Evolutionary conservation across 37 sponge, comb jelly and placozoan genomes (phyloP).

Genomic region (Axinella damicornis): DNA sequence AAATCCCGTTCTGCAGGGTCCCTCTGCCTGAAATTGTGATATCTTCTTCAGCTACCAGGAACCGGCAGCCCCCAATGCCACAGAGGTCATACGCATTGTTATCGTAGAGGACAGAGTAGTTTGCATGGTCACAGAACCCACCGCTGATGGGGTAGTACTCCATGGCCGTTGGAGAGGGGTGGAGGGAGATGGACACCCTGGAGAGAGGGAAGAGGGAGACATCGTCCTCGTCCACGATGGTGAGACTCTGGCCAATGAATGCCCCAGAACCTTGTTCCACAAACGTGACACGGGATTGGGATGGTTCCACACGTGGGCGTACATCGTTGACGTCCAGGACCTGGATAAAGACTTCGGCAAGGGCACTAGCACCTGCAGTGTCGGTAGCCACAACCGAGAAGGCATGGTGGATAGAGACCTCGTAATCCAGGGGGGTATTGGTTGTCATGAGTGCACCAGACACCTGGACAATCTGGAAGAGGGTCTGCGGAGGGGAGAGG

Average conservation of each 20-base stretch:
- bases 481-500: slow-evolving; percentile 57
- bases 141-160: slow-evolving; percentile 57
- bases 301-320: slow-evolving; percentile 43
- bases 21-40: slow-evolving; percentile 6
- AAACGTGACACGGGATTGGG: neutral
- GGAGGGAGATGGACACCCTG: slow-evolving; percentile 13
- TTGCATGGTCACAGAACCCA: slow-evolving; percentile 79
- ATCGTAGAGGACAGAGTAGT: slow-evolving; percentile 54
- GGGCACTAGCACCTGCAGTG: slow-evolving; percentile 28
- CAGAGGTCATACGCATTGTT: slow-evolving; percentile 53
- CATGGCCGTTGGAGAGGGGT: slow-evolving; percentile 5
- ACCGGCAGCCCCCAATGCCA: slow-evolving; percentile 35
- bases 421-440: slow-evolving; percentile 45
- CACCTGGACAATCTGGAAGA: slow-evolving; percentile 35
- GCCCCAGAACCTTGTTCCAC: slow-evolving; percentile 37
- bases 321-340: slow-evolving; percentile 74
- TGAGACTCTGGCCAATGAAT: slow-evolving; percentile 4
- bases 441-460: slow-evolving; percentile 51
- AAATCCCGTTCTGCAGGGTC: neutral
- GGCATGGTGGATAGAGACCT: slow-evolving; percentile 6
- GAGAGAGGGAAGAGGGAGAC: slow-evolving; percentile 36
- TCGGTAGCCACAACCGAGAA: slow-evolving; percentile 68
- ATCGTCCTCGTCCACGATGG: slow-evolving; percentile 55
- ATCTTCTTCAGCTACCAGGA: slow-evolving; percentile 24
- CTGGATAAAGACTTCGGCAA: slow-evolving; percentile 47